Percentiles rank a stretch among this genome's conserved stretches.
These are phyloP conservation scores for Eulemur coronatus DNA, from an alignment of 2,797 vertebrate genomes.

Conservation along the genomic window DNA sequence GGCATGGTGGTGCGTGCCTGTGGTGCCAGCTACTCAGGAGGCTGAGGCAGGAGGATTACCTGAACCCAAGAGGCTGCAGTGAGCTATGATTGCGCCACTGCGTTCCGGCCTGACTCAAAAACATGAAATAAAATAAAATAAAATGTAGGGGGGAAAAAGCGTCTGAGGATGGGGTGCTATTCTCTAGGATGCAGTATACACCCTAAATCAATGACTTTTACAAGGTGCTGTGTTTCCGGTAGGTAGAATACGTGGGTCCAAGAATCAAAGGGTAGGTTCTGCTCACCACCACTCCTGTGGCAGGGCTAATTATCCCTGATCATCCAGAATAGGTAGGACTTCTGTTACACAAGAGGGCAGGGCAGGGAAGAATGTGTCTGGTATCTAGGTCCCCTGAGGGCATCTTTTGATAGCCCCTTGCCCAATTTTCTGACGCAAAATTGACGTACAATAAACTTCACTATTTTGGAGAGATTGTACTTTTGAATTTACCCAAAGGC, in stretches of 20 bases:
- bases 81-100: too few relatives aligned
- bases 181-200: neutral
- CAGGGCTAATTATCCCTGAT: neutral
- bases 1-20: too few relatives aligned
- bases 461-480: neutral
- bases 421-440: neutral
- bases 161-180: neutral
- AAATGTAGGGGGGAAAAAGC: neutral
- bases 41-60: neutral
- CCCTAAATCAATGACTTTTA: neutral
- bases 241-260: neutral
- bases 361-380: neutral
- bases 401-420: neutral
- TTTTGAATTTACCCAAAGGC: neutral
- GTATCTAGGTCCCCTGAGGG: neutral
- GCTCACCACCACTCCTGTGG: neutral
- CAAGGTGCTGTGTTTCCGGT: neutral
- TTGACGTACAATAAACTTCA: neutral
- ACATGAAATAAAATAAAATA: neutral
- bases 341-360: neutral
- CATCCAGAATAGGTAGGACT: neutral
- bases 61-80: neutral
- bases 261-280: neutral
- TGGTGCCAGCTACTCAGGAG: neutral
- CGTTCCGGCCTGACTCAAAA: neutral